Conservation (phyloP, 2,888 invertebrate species). For the Noctua pronuba region DNA sequence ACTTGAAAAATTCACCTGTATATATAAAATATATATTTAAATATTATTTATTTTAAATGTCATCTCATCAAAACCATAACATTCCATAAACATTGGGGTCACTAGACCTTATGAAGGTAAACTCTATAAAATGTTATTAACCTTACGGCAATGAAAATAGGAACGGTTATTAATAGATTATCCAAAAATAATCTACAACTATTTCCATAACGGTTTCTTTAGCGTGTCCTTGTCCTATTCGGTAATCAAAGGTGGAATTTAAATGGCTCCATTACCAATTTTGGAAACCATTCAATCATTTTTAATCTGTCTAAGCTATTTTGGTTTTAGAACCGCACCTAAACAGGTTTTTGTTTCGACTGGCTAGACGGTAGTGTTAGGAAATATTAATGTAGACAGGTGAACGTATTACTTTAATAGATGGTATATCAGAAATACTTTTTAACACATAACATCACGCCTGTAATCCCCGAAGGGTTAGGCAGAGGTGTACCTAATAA, state of each 20-base stretch:
- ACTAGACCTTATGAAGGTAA: conserved; percentile 26
- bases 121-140: conserved; percentile 11
- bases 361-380: not conserved
- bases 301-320: conserved; percentile 7
- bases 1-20: too few relatives aligned
- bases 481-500: too few relatives aligned
- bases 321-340: not conserved
- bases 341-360: conserved; percentile 10
- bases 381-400: not conserved
- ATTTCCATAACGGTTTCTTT: not conserved
- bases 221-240: conserved; percentile 16
- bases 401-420: not conserved
- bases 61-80: not conserved
- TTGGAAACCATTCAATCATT: not conserved
- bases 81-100: conserved; percentile 5
- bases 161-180: conserved; percentile 12
- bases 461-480: too few relatives aligned
- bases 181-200: conserved; percentile 3
- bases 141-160: conserved; percentile 12
- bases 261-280: not conserved
- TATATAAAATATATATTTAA: too few relatives aligned
- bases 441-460: too few relatives aligned
- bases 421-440: not conserved
- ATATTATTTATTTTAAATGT: too few relatives aligned
- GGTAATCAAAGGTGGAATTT: conserved; percentile 1